Base-by-base conservation (phyloP, 1,140 invertebrate genomes). In the Hypsibius dujardini region DNA sequence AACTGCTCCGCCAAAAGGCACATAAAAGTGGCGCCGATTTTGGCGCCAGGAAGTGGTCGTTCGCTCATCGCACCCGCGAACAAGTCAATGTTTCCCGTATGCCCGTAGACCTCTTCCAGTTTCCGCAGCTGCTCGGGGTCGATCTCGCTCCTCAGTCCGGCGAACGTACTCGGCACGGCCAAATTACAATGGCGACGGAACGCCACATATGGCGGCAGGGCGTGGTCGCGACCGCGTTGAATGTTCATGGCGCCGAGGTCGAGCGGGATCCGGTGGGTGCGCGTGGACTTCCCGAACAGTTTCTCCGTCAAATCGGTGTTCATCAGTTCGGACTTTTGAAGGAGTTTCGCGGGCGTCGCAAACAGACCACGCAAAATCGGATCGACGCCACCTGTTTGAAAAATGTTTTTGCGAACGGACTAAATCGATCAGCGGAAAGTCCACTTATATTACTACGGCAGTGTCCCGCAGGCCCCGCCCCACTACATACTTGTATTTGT, bases 221-320 rank as follows among this genome's bases (percentile, higher is more conserved):
- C 95, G 78, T 98, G 95, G 79, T 98, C 95, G 74, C 95, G 80
- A 1, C 90, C 88, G 75, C 95, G 79, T 78, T 99, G 95, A 72
- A 98, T 91, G 76, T 99, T 99, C 77, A 98, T 89, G 0, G 93
- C 89, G 1, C 93, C 95, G 69, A 98, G 81, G 81, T 98, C 95
- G 28, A 96, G 82, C 67, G 92, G 88, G 1, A 97, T 90, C 1
- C 90, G 87, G 79, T 96, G 92, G 0, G 90, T 89, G 62, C 81
- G 71, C 47, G 76, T 46, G 75, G 72, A 28, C 0, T 85, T 85
- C 62, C 85, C 83, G 79, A 98, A 98, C 0, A 99, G 79, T 75
- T 91, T 88, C 77, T 99, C 95, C 0, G 94, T 98, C n/a, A 99
- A 81, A 78, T 98, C 92, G 0, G 85, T 84, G 76, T 97, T 99